phyloP scores from a whole-genome alignment of 2,113 vertebrate species.

The Cygnus buccinator region DNA sequence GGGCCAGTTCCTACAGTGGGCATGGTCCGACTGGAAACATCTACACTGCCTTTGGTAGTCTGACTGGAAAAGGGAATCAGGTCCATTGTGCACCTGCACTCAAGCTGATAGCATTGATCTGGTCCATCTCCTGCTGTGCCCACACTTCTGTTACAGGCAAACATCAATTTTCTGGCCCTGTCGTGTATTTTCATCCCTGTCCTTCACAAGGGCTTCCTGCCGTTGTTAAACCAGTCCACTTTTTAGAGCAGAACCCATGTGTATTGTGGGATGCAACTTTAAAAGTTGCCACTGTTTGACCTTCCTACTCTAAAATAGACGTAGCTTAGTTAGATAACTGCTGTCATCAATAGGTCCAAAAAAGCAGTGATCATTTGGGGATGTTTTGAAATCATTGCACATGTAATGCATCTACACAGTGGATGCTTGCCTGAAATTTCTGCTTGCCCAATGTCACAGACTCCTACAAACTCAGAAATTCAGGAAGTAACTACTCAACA shows the following conservation, averaged over 20 bases:
- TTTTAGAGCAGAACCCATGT: background rate
- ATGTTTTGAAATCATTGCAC: background rate
- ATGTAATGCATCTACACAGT: background rate
- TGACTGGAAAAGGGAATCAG: background rate
- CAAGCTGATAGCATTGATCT: background rate
- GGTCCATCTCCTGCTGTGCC: accelerated
- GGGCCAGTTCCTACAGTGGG: background rate
- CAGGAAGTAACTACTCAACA: background rate
- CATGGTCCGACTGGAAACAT: background rate
- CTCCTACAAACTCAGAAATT: background rate
- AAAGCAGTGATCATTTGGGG: background rate
- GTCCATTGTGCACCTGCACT: background rate
- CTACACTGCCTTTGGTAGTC: background rate
- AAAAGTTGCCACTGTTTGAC: background rate
- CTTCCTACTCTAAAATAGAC: background rate
- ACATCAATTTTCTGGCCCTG: background rate
- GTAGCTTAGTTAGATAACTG: background rate
- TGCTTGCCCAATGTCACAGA: background rate
- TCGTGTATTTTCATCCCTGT: background rate
- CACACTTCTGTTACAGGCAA: background rate
- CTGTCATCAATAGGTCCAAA: background rate
- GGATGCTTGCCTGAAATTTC: background rate
- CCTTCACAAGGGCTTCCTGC: background rate
- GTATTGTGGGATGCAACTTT: accelerated
- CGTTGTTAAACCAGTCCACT: background rate